phyloP scores from a whole-genome alignment of 2,113 vertebrate species.

The Spea multiplicata region DNA sequence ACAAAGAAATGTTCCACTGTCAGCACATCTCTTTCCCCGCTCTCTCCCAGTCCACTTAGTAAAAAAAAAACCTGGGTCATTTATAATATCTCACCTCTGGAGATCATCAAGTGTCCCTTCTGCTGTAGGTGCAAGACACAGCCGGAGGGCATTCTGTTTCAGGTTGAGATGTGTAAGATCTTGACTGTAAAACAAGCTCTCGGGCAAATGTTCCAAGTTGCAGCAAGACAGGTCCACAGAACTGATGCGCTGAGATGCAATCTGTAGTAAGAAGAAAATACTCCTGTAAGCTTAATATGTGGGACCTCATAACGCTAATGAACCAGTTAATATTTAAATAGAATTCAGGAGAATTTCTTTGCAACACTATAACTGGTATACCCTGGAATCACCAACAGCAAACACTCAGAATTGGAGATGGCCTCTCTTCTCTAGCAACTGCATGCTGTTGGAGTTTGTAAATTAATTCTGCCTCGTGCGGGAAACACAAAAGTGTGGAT shows the following conservation, averaged over 20 bases:
- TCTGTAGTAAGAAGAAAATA: slow-evolving; percentile 59
- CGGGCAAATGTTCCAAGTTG: slow-evolving; percentile 90
- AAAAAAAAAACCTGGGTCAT: no score
- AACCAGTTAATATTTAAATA: no score
- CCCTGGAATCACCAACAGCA: neutral
- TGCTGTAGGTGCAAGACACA: slow-evolving; percentile 63
- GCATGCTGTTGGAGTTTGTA: no score
- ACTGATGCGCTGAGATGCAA: slow-evolving; percentile 95
- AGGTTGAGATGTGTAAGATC: slow-evolving; percentile 98
- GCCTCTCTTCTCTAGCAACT: no score
- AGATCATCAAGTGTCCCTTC: slow-evolving; percentile 80
- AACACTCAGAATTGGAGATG: no score
- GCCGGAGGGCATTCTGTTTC: slow-evolving; percentile 91
- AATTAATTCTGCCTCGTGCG: no score
- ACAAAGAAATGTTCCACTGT: no score
- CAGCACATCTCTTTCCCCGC: no score
- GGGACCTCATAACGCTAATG: no score
- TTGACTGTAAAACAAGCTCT: slow-evolving; percentile 95
- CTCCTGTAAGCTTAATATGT: neutral
- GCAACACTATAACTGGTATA: neutral
- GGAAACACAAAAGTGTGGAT: no score
- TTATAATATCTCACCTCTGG: slow-evolving; percentile 75
- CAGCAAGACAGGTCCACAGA: slow-evolving; percentile 97
- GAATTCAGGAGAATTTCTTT: no score
- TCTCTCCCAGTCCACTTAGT: no score